phyloP scores from a whole-genome alignment of 1,140 invertebrate species.

The Aphaenogaster ashmeadi region DNA sequence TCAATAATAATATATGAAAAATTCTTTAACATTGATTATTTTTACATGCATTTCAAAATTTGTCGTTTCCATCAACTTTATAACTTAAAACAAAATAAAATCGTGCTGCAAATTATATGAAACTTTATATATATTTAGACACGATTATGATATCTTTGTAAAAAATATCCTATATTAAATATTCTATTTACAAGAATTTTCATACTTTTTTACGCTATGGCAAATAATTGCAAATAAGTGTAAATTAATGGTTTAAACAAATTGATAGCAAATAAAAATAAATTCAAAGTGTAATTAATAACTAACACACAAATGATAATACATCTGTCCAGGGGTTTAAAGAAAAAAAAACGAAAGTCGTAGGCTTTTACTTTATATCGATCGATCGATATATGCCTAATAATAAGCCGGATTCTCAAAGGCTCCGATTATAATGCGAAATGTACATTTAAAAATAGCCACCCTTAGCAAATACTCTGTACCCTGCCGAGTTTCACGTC shows the following conservation, averaged over 20 bases:
- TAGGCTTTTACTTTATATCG: background rate
- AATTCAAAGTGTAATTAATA: background rate
- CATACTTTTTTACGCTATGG: background rate
- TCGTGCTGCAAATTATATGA: background rate
- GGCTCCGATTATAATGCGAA: constrained; percentile 14
- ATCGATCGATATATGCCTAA: background rate
- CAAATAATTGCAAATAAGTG: background rate
- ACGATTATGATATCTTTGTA: background rate
- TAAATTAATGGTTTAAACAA: background rate
- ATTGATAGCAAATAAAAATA: background rate
- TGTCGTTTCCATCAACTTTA: background rate
- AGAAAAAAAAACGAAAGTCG: constrained; percentile 3
- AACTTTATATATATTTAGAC: background rate
- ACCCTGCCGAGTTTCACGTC: background rate
- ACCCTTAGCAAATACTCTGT: constrained; percentile 12
- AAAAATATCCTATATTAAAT: background rate
- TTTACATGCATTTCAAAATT: background rate
- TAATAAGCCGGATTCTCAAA: constrained; percentile 9
- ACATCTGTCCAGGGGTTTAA: too few species aligned
- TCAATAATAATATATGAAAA: background rate
- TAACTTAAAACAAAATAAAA: background rate
- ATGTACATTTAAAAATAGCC: constrained; percentile 46
- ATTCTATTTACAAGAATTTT: background rate
- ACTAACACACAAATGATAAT: background rate
- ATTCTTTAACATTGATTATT: background rate